Evolutionary conservation across 23 tunicate genomes (phyloP).

Genomic region (Ascidia mentula): DNA sequence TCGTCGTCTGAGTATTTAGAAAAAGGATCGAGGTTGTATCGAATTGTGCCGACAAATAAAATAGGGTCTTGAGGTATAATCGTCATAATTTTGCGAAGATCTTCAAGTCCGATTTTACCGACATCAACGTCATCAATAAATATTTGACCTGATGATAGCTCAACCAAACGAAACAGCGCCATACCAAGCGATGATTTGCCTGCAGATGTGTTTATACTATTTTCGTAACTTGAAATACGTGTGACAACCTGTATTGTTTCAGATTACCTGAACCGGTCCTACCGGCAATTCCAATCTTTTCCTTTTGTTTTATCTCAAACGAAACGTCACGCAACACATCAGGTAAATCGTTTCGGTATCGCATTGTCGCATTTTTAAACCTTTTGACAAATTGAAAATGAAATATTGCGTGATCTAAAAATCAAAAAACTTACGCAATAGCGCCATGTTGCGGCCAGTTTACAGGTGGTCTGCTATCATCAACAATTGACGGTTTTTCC

Average conservation of each 20-base stretch:
- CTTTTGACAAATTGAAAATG: not conserved
- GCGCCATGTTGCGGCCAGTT: constrained; percentile 46
- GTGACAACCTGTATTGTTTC: too few species aligned
- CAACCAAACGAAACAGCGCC: constrained; percentile 73
- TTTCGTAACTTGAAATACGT: too few species aligned
- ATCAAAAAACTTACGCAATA: constrained; percentile 24
- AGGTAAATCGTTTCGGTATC: constrained; percentile 86
- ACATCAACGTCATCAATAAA: constrained; percentile 71
- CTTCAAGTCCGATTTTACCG: constrained; percentile 57
- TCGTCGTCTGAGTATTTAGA: constrained; percentile 77
- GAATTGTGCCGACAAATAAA: constrained; percentile 89
- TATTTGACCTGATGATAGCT: constrained; percentile 51
- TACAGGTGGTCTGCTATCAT: constrained; percentile 18
- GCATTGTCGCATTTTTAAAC: constrained; percentile 58
- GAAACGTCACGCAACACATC: constrained; percentile 43
- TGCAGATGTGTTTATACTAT: too few species aligned
- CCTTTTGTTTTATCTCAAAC: constrained; percentile 44
- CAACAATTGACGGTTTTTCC: constrained; percentile 23
- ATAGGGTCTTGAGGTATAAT: constrained; percentile 98
- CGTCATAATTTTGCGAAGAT: constrained; percentile 68
- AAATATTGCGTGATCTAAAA: too few species aligned
- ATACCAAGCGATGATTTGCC: constrained; percentile 91
- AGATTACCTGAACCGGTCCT: constrained; percentile 90
- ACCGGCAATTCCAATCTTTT: constrained; percentile 85
- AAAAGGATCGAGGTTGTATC: constrained; percentile 95